Conservation (phyloP, 2,888 invertebrate species). For the Carterocephalus palaemon region DNA sequence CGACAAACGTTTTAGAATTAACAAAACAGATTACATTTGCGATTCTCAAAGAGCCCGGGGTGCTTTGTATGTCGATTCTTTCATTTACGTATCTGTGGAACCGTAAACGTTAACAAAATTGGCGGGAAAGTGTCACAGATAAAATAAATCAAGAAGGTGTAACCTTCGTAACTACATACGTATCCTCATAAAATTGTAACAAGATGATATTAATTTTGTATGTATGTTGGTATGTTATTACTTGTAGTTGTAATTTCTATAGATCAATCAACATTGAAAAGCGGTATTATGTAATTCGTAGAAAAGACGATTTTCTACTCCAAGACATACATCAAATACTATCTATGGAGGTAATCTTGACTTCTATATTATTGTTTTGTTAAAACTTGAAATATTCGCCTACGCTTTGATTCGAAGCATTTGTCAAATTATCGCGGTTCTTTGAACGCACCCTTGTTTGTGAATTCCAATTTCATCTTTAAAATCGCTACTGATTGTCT, state of each 20-base stretch:
- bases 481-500: slow-evolving; percentile 74
- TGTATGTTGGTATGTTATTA: neutral
- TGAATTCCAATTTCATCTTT: slow-evolving; percentile 65
- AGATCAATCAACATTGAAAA: too few species aligned
- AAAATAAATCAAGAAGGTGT: too few species aligned
- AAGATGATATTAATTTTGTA: too few species aligned
- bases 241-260: too few species aligned
- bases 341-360: too few species aligned
- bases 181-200: too few species aligned
- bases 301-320: slow-evolving; percentile 22
- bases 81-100: slow-evolving; percentile 51
- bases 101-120: slow-evolving; percentile 10
- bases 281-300: too few species aligned
- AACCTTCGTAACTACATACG: too few species aligned
- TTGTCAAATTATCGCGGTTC: slow-evolving; percentile 57
- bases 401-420: slow-evolving; percentile 44
- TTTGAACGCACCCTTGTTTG: slow-evolving; percentile 39
- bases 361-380: slow-evolving; percentile 18
- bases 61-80: slow-evolving; percentile 66
- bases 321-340: too few species aligned
- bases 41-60: slow-evolving; percentile 56
- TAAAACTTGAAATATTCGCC: slow-evolving; percentile 22
- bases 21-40: slow-evolving; percentile 75
- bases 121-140: slow-evolving; percentile 1
- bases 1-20: slow-evolving; percentile 64